A percentile compares a stretch with the other conserved stretches of the same genome.
phyloP scores from a whole-genome alignment of 2,113 vertebrate genomes.

The Cygnus buccinator region DNA sequence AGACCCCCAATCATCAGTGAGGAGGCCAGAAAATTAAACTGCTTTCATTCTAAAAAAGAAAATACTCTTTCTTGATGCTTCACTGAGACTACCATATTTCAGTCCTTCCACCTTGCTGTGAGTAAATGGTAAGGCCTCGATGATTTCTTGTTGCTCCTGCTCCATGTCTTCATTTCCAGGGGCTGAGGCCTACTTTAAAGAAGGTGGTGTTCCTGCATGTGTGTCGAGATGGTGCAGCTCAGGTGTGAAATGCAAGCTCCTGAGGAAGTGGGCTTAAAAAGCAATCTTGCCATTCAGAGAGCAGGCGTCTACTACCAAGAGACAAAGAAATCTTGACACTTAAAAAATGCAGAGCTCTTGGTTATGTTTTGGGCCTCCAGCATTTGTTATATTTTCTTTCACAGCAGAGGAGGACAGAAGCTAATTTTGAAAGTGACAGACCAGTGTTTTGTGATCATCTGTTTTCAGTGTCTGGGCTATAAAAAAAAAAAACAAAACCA shows the following conservation, averaged over 20 bases:
- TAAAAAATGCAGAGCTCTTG: background rate
- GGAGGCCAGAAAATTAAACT: background rate
- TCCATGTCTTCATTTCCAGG: background rate
- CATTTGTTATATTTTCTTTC: background rate
- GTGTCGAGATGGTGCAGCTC: background rate
- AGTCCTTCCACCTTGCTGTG: background rate
- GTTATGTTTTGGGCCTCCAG: background rate
- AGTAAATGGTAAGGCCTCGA: background rate
- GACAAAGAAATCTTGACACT: background rate
- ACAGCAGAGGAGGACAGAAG: background rate
- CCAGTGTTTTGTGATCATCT: background rate
- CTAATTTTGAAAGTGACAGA: background rate
- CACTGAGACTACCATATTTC: background rate
- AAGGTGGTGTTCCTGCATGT: background rate
- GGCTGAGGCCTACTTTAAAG: background rate
- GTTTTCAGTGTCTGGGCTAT: background rate
- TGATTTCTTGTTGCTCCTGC: background rate
- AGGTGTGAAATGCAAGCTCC: background rate
- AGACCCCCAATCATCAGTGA: conserved; percentile 10
- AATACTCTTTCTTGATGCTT: background rate
- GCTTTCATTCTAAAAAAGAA: background rate
- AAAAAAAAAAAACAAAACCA: background rate
- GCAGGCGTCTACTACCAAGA: background rate
- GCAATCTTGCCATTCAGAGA: background rate
- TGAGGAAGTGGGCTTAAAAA: background rate